Evolutionary conservation across 2,113 vertebrate species (phyloP), one percentile per base, ranked within the genome.

Genomic region (Takifugu bimaculatus): DNA sequence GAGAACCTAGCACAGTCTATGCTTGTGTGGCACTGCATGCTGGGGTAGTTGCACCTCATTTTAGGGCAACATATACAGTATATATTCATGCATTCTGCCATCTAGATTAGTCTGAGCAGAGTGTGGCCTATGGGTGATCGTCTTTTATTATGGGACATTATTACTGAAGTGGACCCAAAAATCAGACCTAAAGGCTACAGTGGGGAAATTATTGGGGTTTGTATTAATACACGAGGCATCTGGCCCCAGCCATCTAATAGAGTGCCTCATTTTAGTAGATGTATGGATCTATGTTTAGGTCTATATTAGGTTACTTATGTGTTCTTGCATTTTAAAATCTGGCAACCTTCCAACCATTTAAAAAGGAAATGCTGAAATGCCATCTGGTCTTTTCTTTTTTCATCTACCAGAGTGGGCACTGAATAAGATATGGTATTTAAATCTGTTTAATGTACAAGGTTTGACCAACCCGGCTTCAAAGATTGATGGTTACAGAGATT

Each of bases 81-180:
- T 74, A 77, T 84, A 84, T 83, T 83, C 65, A 78, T 66, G 70
- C 60, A 59, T 50, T 60, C 69, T 75, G 75, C 65, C 74, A 60
- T 71, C 52, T 65, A 72, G 72, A 77, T 81, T 74, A 68, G 59
- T 58, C 68, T 27, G 59, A 79, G 74, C 67, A 52, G 28, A 71
- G 68, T 71, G 49, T 54, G 69, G 60, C 61, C 67, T 9, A 45
- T 4, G 57, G 70, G 58, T 62, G 82, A 79, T 73, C 55, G 70
- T 65, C 54, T 55, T 71, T 82, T 74, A 82, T 90, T 83, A 80
- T 47, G 43, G 59, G 69, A 74, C 68, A 65, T 80, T 81, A 75
- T 78, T 75, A 55, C 49, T 72, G 67, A 82, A 83, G 77, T 79
- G 65, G 77, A 69, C 77, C 79, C 55, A 73, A 65, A 32, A 84